A percentile compares a stretch with the other conserved stretches of the same genome.
These are phyloP conservation scores for Polylopha cassiicola DNA, from an alignment of 2,888 invertebrate genomes.

Conservation along the genomic window DNA sequence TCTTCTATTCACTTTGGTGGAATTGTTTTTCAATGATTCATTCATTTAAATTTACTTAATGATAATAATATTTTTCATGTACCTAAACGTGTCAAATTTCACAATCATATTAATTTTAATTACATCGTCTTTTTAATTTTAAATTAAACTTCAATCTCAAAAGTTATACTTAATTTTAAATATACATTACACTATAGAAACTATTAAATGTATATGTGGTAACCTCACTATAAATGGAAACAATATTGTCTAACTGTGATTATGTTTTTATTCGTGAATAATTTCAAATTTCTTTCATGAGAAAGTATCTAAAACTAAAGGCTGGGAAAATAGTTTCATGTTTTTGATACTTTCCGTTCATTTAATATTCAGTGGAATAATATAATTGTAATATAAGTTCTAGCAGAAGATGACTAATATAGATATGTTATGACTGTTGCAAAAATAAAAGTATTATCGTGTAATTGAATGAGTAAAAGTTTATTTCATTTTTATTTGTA, in stretches of 20 bases:
- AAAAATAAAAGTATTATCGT: constrained; percentile 40
- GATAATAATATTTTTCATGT: too few species aligned
- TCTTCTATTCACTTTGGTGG: constrained; percentile 1
- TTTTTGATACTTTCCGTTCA: constrained; percentile 29
- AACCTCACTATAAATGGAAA: too few species aligned
- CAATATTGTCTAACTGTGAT: constrained; percentile 3
- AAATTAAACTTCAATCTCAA: too few species aligned
- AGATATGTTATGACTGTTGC: constrained; percentile 34
- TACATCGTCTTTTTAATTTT: too few species aligned
- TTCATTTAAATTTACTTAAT: too few species aligned
- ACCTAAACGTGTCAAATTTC: too few species aligned
- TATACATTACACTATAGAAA: too few species aligned
- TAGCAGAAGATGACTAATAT: constrained; percentile 25
- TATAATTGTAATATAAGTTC: constrained; percentile 22
- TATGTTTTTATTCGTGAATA: constrained; percentile 4
- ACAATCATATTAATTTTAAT: too few species aligned
- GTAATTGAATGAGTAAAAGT: constrained; percentile 27
- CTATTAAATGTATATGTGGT: too few species aligned
- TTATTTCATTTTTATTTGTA: constrained; percentile 24
- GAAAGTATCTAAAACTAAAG: constrained; percentile 33
- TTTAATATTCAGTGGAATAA: constrained; percentile 17
- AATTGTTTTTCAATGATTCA: too few species aligned
- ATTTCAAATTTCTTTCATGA: constrained; percentile 18
- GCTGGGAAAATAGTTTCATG: constrained; percentile 32
- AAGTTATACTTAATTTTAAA: too few species aligned